phyloP scores from a whole-genome alignment of 2,797 vertebrate genomes.

The Tachyglossus aculeatus region DNA sequence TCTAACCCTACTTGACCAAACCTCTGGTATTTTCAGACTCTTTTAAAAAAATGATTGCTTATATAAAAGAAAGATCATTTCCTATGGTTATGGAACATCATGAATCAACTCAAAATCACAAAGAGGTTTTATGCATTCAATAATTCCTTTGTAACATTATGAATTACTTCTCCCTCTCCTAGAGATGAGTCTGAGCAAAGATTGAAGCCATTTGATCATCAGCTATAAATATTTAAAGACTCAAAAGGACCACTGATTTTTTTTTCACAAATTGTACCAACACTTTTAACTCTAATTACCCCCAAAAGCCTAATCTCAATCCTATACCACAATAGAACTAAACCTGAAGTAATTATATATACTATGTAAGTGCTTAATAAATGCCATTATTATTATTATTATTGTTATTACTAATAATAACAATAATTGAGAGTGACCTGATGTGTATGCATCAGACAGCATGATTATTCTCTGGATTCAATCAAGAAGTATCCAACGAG shows the following conservation, averaged over 20 bases:
- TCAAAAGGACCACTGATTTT: not conserved
- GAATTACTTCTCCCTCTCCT: not conserved
- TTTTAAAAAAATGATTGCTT: not conserved
- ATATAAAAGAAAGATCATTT: slow-evolving; percentile 17
- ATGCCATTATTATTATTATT: no score
- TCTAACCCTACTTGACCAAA: not conserved
- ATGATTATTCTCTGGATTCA: no score
- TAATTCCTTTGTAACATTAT: not conserved
- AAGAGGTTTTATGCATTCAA: slow-evolving; percentile 3
- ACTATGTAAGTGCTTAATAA: no score
- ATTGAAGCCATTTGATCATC: not conserved
- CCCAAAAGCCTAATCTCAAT: not conserved
- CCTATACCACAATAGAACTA: not conserved
- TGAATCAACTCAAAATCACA: not conserved
- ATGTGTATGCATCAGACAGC: no score
- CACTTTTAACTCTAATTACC: not conserved
- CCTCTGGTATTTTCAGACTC: not conserved
- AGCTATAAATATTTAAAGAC: slow-evolving; percentile 17
- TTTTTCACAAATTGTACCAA: not conserved
- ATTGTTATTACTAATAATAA: no score
- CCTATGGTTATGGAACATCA: not conserved
- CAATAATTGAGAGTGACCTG: no score
- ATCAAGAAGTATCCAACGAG: no score
- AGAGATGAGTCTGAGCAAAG: not conserved
- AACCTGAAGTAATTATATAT: not conserved